Evolutionary conservation across 1,140 invertebrate genomes (phyloP), one percentile per base, ranked within the genome.

Genomic region (Pseudomyrmex sp.): DNA sequence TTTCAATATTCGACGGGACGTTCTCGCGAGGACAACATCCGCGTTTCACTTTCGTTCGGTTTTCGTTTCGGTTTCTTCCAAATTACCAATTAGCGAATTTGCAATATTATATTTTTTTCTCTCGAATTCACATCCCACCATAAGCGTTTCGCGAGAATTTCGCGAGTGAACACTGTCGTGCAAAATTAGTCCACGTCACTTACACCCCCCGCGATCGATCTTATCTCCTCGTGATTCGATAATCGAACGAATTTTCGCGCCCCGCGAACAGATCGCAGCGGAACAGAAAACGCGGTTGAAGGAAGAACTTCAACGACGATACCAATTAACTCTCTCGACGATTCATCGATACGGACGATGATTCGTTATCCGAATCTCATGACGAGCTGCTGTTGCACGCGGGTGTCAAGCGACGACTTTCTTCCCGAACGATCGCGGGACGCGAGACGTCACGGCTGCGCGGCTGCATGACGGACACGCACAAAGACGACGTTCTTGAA

Each of bases 281-380:
- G 35, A 35, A 35, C 35, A 0, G 35, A 35, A 35, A 5, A 35
- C 35, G 35, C 35, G 35, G 35, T 15, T 2, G 26, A 12, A n/a
- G 23, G 12, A 12, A 54, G 44, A 13, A 23, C 15, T 20, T 62
- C 48, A 35, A 35, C 5, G 35, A 63, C 58, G 26, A 54, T 59
- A 7, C 9, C 15, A n/a, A 54, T 18, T 85, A 56, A 83, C 5
- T 59, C 83, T 77, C 73, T 88, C 59, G 13, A 44, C 68, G 20
- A 73, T 88, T 63, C 62, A 73, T 62, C 61, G 61, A 68, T 59
- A 69, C 18, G 66, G 44, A 54, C 74, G 26, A 48, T 20, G 54
- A 56, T 66, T 48, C 50, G 44, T 84, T 59, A 54, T 69, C 77
- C 59, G 58, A 83, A 69, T 79, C 84, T 89, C 84, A 89, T 85